Conservation (phyloP, 2,113 vertebrate species). For the Benitochromis conjunctus region DNA sequence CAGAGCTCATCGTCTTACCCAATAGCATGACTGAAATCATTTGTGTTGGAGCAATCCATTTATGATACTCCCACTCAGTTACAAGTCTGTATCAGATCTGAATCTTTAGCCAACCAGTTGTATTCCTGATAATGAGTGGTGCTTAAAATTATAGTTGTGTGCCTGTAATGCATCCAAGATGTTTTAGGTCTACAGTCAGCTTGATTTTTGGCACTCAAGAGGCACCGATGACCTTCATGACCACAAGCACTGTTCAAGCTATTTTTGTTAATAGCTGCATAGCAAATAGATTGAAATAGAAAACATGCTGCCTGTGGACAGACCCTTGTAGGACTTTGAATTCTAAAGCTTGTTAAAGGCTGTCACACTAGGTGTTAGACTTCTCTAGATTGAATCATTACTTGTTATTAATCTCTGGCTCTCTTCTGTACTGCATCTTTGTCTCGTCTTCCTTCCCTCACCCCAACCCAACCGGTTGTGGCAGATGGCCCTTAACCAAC, state of each 20-base stretch:
- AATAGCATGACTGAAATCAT: neutral
- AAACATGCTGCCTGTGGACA: rapidly evolving
- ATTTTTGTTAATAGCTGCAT: neutral
- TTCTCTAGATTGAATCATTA: rapidly evolving
- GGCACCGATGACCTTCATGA: neutral
- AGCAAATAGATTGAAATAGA: neutral
- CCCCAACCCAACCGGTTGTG: neutral
- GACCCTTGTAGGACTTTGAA: neutral
- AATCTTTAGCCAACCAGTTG: neutral
- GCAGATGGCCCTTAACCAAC: neutral
- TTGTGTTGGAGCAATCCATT: neutral
- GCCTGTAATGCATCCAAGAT: neutral
- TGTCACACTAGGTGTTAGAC: neutral
- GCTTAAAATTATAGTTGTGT: neutral
- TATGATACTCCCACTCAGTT: rapidly evolving
- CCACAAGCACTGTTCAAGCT: neutral
- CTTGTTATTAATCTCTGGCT: neutral
- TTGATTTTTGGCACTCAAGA: neutral
- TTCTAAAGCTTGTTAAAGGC: neutral
- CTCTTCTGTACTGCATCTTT: rapidly evolving
- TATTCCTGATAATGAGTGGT: neutral
- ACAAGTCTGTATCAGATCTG: neutral
- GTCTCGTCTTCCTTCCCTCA: rapidly evolving
- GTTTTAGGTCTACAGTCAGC: neutral
- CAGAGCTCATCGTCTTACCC: neutral